Percentiles rank a stretch among this genome's conserved stretches.
Evolutionary conservation across 2,888 invertebrate genomes (phyloP).

Genomic region (Stenodema calcarata): DNA sequence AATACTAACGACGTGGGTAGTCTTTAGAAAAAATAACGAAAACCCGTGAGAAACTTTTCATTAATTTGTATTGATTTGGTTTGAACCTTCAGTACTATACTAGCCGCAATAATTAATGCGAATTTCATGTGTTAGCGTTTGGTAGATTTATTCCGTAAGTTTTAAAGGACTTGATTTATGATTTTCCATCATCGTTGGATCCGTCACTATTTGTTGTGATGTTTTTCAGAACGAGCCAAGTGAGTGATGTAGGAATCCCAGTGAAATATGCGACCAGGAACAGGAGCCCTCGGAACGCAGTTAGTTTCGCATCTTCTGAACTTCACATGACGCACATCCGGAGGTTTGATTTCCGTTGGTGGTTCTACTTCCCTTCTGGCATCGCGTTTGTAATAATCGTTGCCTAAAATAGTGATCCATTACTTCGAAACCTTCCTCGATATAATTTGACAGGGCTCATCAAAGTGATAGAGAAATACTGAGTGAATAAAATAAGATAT

Average conservation of each 20-base stretch:
- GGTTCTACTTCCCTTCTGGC: conserved; percentile 3
- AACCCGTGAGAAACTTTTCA: no score
- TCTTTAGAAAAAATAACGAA: no score
- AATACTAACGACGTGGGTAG: no score
- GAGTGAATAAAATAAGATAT: no score
- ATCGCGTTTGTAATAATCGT: conserved; percentile 21
- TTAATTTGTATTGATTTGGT: no score
- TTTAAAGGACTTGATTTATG: neutral
- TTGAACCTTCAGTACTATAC: no score
- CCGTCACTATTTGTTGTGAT: neutral
- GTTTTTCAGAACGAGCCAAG: neutral
- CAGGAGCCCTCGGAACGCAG: neutral
- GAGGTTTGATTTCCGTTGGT: neutral
- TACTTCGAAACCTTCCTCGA: no score
- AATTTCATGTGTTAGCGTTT: no score
- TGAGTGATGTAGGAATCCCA: conserved; percentile 11
- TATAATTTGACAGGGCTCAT: no score
- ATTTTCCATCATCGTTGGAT: neutral
- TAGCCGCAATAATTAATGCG: no score
- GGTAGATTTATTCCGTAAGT: no score
- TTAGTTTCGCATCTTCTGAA: neutral
- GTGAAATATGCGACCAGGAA: neutral
- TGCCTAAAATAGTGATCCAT: neutral
- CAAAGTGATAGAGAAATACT: no score
- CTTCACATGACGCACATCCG: neutral